phyloP scores from a whole-genome alignment of 2,113 vertebrate species.

The Ancistrus triradiatus region DNA sequence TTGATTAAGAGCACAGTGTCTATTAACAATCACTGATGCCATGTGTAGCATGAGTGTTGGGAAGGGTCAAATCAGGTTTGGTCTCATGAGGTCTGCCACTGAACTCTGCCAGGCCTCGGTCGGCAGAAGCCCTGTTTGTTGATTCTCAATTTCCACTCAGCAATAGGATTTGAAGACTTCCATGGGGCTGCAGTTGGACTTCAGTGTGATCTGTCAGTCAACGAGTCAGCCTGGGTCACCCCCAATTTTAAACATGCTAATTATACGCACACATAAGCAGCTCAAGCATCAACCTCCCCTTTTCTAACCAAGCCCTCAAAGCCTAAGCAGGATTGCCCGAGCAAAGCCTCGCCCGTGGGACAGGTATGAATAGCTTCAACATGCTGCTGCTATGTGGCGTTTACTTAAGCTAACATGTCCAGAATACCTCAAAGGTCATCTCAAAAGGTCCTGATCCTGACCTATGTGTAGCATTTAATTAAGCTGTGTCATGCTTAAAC shows the following conservation, averaged over 20 bases:
- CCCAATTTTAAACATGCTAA: conserved; percentile 40
- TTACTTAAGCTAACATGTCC: conserved; percentile 32
- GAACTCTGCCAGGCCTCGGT: conserved; percentile 2
- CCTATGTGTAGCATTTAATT: conserved; percentile 12
- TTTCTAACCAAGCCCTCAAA: conserved; percentile 13
- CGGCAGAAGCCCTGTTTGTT: conserved; percentile 42
- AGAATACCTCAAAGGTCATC: conserved; percentile 33
- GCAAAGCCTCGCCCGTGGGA: conserved; percentile 28
- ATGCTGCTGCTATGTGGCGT: conserved; percentile 13
- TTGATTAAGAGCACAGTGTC: too few relatives aligned
- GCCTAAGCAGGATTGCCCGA: conserved; percentile 7
- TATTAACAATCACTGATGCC: too few relatives aligned
- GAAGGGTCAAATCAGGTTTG: conserved; percentile 16
- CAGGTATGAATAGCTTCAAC: conserved; percentile 28
- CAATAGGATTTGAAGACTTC: conserved; percentile 43
- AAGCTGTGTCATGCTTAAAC: conserved; percentile 18
- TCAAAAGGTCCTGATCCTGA: conserved; percentile 21
- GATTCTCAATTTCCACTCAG: conserved; percentile 46
- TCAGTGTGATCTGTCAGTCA: conserved; percentile 45
- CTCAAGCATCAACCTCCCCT: not conserved
- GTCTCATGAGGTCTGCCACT: conserved; percentile 5
- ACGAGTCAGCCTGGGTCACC: conserved; percentile 10
- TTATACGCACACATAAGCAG: conserved; percentile 34
- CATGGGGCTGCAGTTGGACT: conserved; percentile 17
- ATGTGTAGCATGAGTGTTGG: too few relatives aligned